Conservation (phyloP, 2,888 invertebrate genomes). For the Athalia rosae region DNA sequence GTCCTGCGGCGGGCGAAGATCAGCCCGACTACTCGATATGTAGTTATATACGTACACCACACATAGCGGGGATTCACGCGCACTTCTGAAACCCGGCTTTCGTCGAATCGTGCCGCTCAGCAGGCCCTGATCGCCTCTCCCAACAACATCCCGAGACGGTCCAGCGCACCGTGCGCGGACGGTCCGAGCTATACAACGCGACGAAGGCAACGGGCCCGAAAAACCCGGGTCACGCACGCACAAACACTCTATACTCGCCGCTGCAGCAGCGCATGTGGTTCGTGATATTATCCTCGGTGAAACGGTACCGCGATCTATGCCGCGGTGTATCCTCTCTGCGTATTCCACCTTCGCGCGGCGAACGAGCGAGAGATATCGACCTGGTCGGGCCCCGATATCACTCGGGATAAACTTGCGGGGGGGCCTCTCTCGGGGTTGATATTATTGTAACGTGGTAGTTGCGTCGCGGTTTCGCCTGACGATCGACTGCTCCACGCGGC, state of each 20-base stretch:
- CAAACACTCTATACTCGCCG: conserved; percentile 31
- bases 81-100: not conserved
- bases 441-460: conserved; percentile 40
- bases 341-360: conserved; percentile 1
- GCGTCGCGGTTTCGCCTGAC: conserved; percentile 45
- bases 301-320: not conserved
- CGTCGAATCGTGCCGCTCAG: conserved; percentile 38
- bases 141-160: conserved; percentile 44
- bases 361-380: not conserved
- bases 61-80: not conserved
- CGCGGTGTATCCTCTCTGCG: no score
- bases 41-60: conserved; percentile 24
- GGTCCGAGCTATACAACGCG: conserved; percentile 12
- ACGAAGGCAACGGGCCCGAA: conserved; percentile 34
- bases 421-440: conserved; percentile 53
- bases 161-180: conserved; percentile 40
- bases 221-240: conserved; percentile 45
- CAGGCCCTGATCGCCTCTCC: conserved; percentile 41
- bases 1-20: conserved; percentile 19
- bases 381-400: conserved; percentile 52
- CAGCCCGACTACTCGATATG: conserved; percentile 24
- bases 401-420: conserved; percentile 1
- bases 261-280: not conserved
- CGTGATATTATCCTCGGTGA: not conserved
- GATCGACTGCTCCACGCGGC: conserved; percentile 69